phyloP scores from a whole-genome alignment of 2,797 vertebrate species.

The Brotula barbata region DNA sequence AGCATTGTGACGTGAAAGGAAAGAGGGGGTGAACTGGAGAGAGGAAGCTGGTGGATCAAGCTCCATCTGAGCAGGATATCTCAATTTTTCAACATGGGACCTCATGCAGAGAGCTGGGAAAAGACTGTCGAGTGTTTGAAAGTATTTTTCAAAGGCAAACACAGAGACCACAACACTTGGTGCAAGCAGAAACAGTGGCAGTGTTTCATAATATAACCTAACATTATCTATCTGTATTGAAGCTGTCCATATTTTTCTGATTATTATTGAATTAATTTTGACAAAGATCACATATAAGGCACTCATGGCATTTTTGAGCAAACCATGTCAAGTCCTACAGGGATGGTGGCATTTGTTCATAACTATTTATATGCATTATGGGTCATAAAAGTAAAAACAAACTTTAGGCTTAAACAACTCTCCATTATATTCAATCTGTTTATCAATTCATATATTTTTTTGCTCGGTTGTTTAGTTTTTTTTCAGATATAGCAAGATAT shows the following conservation, averaged over 20 bases:
- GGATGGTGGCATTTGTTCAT: too few species aligned
- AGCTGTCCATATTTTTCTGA: too few species aligned
- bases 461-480: too few species aligned
- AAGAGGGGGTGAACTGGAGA: constrained; percentile 30
- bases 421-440: too few species aligned
- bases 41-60: constrained; percentile 33
- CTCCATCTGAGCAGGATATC: constrained; percentile 41
- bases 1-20: constrained; percentile 56
- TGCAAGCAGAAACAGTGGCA: constrained; percentile 32
- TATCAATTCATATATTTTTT: too few species aligned
- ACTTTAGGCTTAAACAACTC: too few species aligned
- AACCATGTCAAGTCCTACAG: background rate
- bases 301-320: background rate
- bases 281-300: too few species aligned
- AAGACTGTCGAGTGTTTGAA: constrained; percentile 26
- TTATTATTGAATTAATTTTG: too few species aligned
- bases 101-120: constrained; percentile 46
- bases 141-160: constrained; percentile 22
- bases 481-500: too few species aligned
- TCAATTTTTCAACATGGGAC: constrained; percentile 46
- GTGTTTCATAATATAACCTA: constrained; percentile 37
- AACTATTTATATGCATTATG: too few species aligned
- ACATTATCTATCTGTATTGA: too few species aligned
- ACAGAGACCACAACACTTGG: constrained; percentile 36
- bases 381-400: too few species aligned